Base-by-base conservation (phyloP, 2,797 vertebrate genomes). In the Sebastes miniatus region DNA sequence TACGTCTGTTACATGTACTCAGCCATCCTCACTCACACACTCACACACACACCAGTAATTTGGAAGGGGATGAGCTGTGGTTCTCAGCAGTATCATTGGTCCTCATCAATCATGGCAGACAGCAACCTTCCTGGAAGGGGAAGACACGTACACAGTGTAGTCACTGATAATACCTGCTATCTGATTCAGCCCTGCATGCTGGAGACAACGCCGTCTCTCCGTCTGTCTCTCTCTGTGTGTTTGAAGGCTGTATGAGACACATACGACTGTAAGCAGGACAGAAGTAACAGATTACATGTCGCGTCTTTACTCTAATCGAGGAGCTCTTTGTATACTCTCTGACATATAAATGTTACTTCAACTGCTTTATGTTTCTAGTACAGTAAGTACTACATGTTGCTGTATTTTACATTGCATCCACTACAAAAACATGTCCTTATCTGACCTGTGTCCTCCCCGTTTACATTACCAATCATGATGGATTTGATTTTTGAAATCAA, bases 41-140 rank as follows among this genome's bases (percentile, higher is more conserved):
- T 25, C 75, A 65, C 24, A 74, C 56, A 59, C 67, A 73, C 18
- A 24, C 36, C 69, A 63, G 73, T 77, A 64, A 29, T 87, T 73
- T 83, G 82, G 83, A 70, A 77, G 76, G 11, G 73, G 79, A 67
- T 83, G 78, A 89, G 86, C 80, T 57, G 81, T 80, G 74, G 58
- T 77, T 83, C 82, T 91, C 86, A 89, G 89, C 73, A 75, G 81
- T 91, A 88, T 92, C 91, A 80, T 27, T 74, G 86, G 88, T 77
- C 74, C 73, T 89, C 90, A 92, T 93, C 88, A 88, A 89, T 92
- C 88, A 90, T 13, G 67, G 85, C 24, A 75, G 86, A 89, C 90
- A 91, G 83, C 88, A 91, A 32, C 80, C 86, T 89, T 87, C 79
- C 86, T 88, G 87, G 87, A 88, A 90, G 85, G 29, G 73, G 66